Percentiles rank a stretch among this genome's conserved stretches.
Conservation (phyloP, 2,113 vertebrate genomes). For the Alligator mississippiensis region DNA sequence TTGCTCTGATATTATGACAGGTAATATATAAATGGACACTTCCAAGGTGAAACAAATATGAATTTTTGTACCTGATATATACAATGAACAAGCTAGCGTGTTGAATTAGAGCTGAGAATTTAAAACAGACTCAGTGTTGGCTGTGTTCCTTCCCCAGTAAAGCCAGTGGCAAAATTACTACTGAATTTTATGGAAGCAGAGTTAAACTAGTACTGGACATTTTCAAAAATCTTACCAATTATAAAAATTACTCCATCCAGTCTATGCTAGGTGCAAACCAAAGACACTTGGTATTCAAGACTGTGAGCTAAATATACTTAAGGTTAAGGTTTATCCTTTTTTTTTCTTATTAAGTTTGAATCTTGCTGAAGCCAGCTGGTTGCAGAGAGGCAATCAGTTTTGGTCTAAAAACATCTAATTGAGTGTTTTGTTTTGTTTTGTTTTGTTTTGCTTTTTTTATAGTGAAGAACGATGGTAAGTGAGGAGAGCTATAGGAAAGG, state of each 20-base stretch:
- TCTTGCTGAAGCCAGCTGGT: conserved; percentile 9
- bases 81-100: conserved; percentile 19
- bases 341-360: neutral
- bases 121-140: neutral
- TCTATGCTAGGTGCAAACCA: neutral
- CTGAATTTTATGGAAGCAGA: neutral
- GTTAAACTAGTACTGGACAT: neutral
- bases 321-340: neutral
- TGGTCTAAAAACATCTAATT: neutral
- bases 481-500: neutral
- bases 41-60: neutral
- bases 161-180: neutral
- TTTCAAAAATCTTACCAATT: neutral
- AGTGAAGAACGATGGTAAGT: neutral
- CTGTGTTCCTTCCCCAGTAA: neutral
- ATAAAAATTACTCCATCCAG: neutral
- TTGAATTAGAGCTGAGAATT: neutral
- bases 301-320: neutral
- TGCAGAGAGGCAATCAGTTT: conserved; percentile 10
- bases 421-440: neutral
- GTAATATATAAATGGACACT: neutral
- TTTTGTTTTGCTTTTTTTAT: neutral
- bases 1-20: conserved; percentile 5
- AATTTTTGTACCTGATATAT: conserved; percentile 28
- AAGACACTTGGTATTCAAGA: neutral